phyloP scores from a whole-genome alignment of 1,140 invertebrate species.

The Diachasmimorpha longicaudata region DNA sequence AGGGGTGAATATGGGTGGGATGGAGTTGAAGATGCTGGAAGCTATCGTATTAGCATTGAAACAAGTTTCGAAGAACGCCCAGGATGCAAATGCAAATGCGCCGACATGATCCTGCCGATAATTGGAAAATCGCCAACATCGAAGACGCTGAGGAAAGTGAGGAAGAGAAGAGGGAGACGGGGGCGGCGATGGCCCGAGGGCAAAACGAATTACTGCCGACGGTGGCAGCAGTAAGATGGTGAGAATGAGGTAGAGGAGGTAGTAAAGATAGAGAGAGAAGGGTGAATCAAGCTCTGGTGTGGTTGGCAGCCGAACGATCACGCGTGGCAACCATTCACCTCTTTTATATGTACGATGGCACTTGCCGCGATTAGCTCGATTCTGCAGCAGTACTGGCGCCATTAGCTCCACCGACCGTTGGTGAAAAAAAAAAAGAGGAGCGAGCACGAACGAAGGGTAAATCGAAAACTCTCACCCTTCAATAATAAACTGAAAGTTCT shows the following conservation, averaged over 20 bases:
- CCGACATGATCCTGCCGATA: constrained; percentile 39
- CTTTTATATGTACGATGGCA: constrained; percentile 15
- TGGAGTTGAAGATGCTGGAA: constrained; percentile 22
- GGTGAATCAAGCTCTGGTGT: constrained; percentile 5
- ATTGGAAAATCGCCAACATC: constrained; percentile 43
- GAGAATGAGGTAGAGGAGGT: background rate
- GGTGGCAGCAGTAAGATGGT: background rate
- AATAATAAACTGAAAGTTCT: background rate
- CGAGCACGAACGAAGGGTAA: background rate
- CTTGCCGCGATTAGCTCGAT: constrained; percentile 12
- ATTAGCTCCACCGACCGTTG: constrained; percentile 1
- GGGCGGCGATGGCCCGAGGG: background rate
- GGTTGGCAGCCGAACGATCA: constrained; percentile 4
- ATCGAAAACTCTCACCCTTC: background rate
- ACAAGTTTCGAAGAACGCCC: constrained; percentile 35
- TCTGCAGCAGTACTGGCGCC: background rate
- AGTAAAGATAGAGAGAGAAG: background rate
- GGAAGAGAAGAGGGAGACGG: background rate
- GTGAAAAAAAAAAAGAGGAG: background rate
- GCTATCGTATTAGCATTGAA: constrained; percentile 41
- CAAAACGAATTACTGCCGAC: constrained; percentile 18
- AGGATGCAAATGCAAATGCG: constrained; percentile 36
- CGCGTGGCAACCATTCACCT: constrained; percentile 1
- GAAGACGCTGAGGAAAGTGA: constrained; percentile 19
- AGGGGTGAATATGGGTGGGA: background rate